Evolutionary conservation across 2,888 invertebrate genomes (phyloP).

Genomic region (Rotaria socialis): DNA sequence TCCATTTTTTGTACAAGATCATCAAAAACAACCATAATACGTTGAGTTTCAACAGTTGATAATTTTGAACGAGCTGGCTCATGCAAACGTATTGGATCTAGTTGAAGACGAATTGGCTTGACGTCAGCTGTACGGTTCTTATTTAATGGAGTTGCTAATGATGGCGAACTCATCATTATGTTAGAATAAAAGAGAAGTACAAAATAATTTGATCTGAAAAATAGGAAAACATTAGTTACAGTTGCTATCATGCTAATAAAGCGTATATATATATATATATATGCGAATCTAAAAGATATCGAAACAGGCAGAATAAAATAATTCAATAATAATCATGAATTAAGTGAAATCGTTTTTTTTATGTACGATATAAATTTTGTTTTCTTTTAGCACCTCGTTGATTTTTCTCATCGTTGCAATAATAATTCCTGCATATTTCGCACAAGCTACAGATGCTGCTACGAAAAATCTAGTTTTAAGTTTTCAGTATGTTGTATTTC

Average conservation of each 20-base stretch:
- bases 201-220: constrained; percentile 15
- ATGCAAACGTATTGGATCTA: constrained; percentile 56
- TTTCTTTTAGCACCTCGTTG: not conserved
- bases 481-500: not conserved
- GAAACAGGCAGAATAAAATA: too few relatives aligned
- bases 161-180: not conserved
- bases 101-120: constrained; percentile 47
- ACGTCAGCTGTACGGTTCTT: not conserved
- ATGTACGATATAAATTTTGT: not conserved
- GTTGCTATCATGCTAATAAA: not conserved
- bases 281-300: not conserved
- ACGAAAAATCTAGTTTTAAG: too few relatives aligned
- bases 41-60: constrained; percentile 57
- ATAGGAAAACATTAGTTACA: not conserved
- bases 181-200: not conserved
- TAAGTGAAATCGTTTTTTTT: not conserved
- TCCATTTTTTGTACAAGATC: constrained; percentile 49
- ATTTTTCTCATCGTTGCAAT: not conserved
- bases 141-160: not conserved
- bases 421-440: not conserved
- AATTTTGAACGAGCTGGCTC: constrained; percentile 59
- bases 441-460: not conserved
- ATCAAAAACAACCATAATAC: constrained; percentile 58
- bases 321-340: not conserved
- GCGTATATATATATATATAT: not conserved